Conservation (phyloP, 2,797 vertebrate genomes). For the Eremophila alpestris region DNA sequence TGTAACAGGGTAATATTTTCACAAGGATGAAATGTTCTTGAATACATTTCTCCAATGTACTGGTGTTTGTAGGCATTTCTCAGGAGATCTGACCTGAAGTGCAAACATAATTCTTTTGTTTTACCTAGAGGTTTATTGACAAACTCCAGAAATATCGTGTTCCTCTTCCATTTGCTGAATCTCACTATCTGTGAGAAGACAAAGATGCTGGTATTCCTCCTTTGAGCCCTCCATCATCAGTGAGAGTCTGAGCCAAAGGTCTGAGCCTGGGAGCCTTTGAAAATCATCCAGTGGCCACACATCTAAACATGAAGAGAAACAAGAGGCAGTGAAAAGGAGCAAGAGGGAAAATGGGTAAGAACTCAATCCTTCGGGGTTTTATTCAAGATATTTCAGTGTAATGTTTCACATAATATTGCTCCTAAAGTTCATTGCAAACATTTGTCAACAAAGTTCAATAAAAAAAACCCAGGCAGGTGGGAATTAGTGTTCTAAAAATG, state of each 20-base stretch:
- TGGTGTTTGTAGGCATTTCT: conserved; percentile 2
- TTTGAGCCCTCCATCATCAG: not conserved
- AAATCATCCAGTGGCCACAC: not conserved
- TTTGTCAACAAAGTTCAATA: not conserved
- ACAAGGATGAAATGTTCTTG: conserved; percentile 20
- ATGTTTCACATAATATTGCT: not conserved
- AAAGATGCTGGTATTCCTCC: not conserved
- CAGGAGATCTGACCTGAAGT: conserved; percentile 5
- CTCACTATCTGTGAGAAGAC: not conserved
- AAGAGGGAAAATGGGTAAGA: not conserved
- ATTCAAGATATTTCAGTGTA: not conserved
- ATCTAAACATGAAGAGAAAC: not conserved
- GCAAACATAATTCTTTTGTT: conserved; percentile 29
- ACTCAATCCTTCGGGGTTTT: not conserved
- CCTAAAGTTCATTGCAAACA: not conserved
- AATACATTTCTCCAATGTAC: not conserved
- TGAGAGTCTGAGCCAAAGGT: not conserved
- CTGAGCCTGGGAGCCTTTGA: not conserved
- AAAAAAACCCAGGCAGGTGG: not conserved
- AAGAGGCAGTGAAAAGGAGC: not conserved
- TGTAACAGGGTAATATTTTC: conserved; percentile 33
- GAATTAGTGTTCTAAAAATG: not conserved
- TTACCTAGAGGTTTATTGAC: conserved; percentile 31
- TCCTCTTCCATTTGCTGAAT: not conserved
- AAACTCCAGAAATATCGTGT: conserved; percentile 54